Evolutionary conservation across 2,797 vertebrate species (phyloP), one percentile per base, ranked within the genome.

Genomic region (Diplodus sargus): DNA sequence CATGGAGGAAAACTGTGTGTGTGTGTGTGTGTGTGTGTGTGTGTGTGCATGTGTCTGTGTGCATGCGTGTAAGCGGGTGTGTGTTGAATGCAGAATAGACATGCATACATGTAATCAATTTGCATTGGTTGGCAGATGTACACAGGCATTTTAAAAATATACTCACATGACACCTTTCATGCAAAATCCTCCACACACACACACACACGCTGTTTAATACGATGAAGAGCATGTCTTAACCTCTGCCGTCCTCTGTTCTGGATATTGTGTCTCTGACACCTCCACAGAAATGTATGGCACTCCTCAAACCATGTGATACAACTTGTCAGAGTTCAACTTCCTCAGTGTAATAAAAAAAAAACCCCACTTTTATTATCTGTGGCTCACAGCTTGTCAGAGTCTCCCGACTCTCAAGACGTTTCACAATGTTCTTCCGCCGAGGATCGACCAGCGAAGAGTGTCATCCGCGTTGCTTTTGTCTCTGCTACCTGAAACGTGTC

Each of bases 21-120:
- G 39, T 28, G 47, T 53, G 34, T 60, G 23, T 60, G 23, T 58
- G 39, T 56, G 25, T 28, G 70, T 48, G 14, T 78, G 20, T 18
- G 2, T 14, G 14, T 78, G 20, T 14, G 13, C 17, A 39, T 47
- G 28, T 30, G 53, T 78, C 47, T 58, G 28, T 25, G 14, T 78
- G 20, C 22, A 3, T 14, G 13, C 17, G 47, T 47, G 30, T 34
- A 34, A 34, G 30, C 4, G 45, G 56, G 53, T 78, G 51, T 58
- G 67, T 22, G 57, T 25, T 65, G 84, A 88, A 90, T 92, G 61
- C 53, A 51, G n/a, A 53, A 13, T 54, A 47, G 52, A 81, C 47
- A 64, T 18, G 59, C 57, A 73, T 39, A 62, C 34, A 71, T 63
- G 57, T 74, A 45, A 65, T 74, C 65, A 51, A 39, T 70, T 75